Evolutionary conservation across 1,140 invertebrate species (phyloP).

Genomic region (Eriosoma lanigerum): DNA sequence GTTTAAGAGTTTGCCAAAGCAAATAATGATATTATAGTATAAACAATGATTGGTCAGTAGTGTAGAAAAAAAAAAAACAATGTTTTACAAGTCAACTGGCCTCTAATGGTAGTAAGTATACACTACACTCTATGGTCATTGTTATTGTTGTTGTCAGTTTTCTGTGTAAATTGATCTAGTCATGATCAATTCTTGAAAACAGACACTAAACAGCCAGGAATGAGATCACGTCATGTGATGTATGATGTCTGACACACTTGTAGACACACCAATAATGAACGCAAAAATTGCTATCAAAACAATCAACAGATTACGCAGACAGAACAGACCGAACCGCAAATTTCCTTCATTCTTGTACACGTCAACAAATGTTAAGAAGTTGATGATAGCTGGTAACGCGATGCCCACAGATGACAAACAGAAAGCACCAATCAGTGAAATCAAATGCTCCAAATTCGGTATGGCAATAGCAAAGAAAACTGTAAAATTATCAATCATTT

Average conservation of each 20-base stretch:
- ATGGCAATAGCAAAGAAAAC: slow-evolving; percentile 76
- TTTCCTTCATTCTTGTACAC: slow-evolving; percentile 62
- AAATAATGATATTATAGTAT: slow-evolving; percentile 35
- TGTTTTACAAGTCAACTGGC: neutral
- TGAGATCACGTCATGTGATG: slow-evolving; percentile 51
- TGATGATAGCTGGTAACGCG: slow-evolving; percentile 80
- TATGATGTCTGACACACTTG: slow-evolving; percentile 67
- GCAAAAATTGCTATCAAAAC: slow-evolving; percentile 69
- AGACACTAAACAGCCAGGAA: neutral
- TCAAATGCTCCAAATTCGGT: slow-evolving; percentile 80
- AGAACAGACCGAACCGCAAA: slow-evolving; percentile 58
- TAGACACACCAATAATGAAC: slow-evolving; percentile 70
- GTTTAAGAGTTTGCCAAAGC: slow-evolving; percentile 4
- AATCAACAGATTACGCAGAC: slow-evolving; percentile 65
- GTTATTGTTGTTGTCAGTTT: neutral
- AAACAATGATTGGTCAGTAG: slow-evolving; percentile 26
- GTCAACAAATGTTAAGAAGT: slow-evolving; percentile 67
- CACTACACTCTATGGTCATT: neutral
- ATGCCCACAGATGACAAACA: slow-evolving; percentile 77
- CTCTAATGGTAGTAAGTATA: neutral
- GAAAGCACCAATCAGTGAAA: slow-evolving; percentile 84
- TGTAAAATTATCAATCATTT: slow-evolving; percentile 59
- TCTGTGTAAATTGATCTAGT: neutral
- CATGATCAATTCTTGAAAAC: neutral
- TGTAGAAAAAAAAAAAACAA: neutral